A percentile compares a stretch with the other conserved stretches of the same genome.
phyloP scores from a whole-genome alignment of 2,113 vertebrate genomes.

The Ardeotis arabs region DNA sequence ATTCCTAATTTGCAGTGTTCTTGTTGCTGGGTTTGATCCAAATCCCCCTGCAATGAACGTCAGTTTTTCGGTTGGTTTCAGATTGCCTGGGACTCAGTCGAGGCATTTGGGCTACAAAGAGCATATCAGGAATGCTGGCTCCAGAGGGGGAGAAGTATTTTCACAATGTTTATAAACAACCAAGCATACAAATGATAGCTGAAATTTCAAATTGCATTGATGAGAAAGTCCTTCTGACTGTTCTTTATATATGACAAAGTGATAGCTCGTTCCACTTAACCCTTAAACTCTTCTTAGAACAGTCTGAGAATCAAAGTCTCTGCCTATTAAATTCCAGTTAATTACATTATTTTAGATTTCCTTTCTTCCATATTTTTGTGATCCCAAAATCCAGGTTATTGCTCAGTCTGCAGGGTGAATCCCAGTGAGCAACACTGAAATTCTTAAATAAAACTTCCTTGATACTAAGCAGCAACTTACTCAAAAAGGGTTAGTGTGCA shows the following conservation, averaged over 20 bases:
- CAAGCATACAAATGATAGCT: not conserved
- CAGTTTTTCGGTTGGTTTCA: conserved; percentile 37
- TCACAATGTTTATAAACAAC: conserved; percentile 3
- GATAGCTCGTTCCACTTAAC: not conserved
- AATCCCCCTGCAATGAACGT: not conserved
- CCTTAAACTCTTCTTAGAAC: not conserved
- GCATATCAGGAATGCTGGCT: conserved; percentile 22
- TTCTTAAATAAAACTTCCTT: not conserved
- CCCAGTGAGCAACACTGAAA: not conserved
- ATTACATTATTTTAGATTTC: not conserved
- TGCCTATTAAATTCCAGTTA: not conserved
- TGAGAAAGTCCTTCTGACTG: not conserved
- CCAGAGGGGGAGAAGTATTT: not conserved
- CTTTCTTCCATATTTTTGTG: not conserved
- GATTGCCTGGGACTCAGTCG: not conserved
- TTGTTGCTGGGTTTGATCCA: conserved; percentile 26
- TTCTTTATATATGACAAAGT: not conserved
- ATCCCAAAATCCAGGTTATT: not conserved
- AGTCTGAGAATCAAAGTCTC: not conserved
- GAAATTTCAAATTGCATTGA: not conserved
- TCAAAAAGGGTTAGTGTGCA: not conserved
- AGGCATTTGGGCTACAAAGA: conserved; percentile 37
- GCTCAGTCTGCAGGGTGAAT: not conserved
- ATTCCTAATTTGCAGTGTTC: conserved; percentile 52
- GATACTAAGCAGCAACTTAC: not conserved